Evolutionary conservation across 1,140 invertebrate species (phyloP).

Genomic region (Neuroterus valhalla): DNA sequence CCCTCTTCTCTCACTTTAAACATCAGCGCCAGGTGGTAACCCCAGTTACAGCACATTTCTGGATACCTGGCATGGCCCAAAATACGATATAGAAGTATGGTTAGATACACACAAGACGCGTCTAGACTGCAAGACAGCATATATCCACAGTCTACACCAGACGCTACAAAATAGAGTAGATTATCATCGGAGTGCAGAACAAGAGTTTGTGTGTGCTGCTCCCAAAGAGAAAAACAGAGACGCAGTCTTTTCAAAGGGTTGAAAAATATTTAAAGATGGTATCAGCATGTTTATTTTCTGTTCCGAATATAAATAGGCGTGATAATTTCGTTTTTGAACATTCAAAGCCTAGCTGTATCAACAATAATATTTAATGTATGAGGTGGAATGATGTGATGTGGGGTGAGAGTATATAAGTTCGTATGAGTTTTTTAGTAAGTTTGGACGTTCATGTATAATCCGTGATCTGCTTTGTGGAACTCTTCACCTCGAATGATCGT

Average conservation of each 20-base stretch:
- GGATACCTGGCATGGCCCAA: constrained; percentile 33
- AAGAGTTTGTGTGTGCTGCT: constrained; percentile 37
- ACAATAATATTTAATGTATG: too few species aligned
- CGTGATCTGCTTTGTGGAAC: too few species aligned
- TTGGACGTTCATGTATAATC: too few species aligned
- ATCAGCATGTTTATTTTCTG: too few species aligned
- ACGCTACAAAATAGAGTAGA: constrained; percentile 43
- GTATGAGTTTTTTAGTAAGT: too few species aligned
- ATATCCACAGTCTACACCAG: constrained; percentile 29
- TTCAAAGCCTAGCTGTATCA: too few species aligned
- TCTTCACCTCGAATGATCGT: too few species aligned
- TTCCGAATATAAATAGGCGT: too few species aligned
- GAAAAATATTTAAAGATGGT: neutral
- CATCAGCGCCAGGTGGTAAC: constrained; percentile 33
- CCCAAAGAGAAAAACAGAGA: neutral
- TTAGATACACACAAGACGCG: constrained; percentile 8
- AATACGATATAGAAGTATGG: constrained; percentile 40
- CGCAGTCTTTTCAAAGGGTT: constrained; percentile 34
- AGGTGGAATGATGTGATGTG: too few species aligned
- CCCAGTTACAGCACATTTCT: constrained; percentile 35
- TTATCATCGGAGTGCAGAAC: constrained; percentile 44
- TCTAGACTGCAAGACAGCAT: constrained; percentile 23
- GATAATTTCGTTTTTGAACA: too few species aligned
- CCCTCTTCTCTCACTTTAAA: constrained; percentile 32
- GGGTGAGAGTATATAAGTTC: too few species aligned